phyloP scores from a whole-genome alignment of 2,797 vertebrate species.

The Hybognathus amarus region DNA sequence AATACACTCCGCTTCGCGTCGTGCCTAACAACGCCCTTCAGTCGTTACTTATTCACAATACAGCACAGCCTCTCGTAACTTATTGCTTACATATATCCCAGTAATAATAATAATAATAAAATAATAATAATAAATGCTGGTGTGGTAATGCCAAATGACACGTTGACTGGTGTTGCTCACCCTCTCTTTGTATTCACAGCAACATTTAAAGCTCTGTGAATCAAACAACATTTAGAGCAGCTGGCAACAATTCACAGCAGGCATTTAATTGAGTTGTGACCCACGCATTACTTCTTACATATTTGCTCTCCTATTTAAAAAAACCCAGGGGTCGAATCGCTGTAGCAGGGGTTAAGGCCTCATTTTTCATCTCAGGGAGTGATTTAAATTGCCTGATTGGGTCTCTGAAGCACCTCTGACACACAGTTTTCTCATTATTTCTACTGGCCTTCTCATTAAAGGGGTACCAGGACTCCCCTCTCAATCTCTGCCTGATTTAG shows the following conservation, averaged over 20 bases:
- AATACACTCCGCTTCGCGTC: too few species aligned
- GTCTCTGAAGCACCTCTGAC: conserved; percentile 37
- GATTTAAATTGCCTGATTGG: conserved; percentile 46
- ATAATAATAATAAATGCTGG: not conserved
- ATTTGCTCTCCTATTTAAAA: conserved; percentile 34
- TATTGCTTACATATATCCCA: not conserved
- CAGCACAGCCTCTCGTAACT: too few species aligned
- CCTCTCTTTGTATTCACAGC: not conserved
- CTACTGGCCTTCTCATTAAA: conserved; percentile 34
- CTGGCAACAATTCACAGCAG: not conserved
- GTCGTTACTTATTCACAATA: too few species aligned
- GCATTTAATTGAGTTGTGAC: conserved; percentile 30
- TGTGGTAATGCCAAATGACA: not conserved
- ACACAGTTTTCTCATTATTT: conserved; percentile 41
- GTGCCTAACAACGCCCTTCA: too few species aligned
- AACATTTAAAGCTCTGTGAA: not conserved
- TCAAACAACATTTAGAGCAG: conserved; percentile 2
- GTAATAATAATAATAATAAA: not conserved
- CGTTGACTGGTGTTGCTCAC: not conserved
- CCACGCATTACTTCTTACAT: conserved; percentile 10
- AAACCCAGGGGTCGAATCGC: conserved; percentile 18
- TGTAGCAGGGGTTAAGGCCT: conserved; percentile 34
- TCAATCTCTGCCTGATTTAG: conserved; percentile 8
- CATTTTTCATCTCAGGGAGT: conserved; percentile 46
- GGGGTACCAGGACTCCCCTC: conserved; percentile 9